A percentile compares a stretch with the other conserved stretches of the same genome.
Conservation (phyloP, 2,797 vertebrate species). For the Manis pentadactyla region DNA sequence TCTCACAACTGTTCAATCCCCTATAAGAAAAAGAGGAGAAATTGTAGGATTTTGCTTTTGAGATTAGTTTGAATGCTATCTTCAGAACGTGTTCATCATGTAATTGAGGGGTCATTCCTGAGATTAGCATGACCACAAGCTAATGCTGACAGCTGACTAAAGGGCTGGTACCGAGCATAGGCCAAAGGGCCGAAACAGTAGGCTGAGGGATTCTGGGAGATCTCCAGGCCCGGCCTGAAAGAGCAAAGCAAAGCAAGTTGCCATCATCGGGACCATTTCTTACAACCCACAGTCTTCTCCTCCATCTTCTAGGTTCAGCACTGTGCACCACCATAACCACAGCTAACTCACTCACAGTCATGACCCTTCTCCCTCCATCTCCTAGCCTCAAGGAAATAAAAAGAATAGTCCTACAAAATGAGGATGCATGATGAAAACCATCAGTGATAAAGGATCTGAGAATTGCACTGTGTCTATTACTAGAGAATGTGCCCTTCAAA, state of each 20-base stretch:
- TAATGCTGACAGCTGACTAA: background rate
- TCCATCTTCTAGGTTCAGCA: too few species aligned
- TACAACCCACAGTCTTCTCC: background rate
- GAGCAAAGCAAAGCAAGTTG: background rate
- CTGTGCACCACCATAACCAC: too few species aligned
- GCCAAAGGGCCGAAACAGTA: background rate
- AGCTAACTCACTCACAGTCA: background rate
- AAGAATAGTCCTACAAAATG: background rate
- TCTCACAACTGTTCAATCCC: background rate
- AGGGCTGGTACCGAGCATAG: too few species aligned
- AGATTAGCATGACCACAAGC: background rate
- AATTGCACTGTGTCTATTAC: background rate
- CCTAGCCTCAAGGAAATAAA: background rate
- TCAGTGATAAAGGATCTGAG: background rate
- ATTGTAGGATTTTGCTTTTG: background rate
- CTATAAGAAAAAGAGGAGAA: background rate
- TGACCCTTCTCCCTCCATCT: background rate
- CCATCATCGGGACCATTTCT: background rate
- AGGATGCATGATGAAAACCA: background rate
- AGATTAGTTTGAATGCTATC: background rate
- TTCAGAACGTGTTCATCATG: background rate
- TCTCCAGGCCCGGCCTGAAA: background rate
- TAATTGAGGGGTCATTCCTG: background rate
- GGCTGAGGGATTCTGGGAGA: background rate
- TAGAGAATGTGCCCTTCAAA: constrained; percentile 33